phyloP scores from a whole-genome alignment of 1,140 invertebrate genomes.

The Acyrthosiphon pisum region DNA sequence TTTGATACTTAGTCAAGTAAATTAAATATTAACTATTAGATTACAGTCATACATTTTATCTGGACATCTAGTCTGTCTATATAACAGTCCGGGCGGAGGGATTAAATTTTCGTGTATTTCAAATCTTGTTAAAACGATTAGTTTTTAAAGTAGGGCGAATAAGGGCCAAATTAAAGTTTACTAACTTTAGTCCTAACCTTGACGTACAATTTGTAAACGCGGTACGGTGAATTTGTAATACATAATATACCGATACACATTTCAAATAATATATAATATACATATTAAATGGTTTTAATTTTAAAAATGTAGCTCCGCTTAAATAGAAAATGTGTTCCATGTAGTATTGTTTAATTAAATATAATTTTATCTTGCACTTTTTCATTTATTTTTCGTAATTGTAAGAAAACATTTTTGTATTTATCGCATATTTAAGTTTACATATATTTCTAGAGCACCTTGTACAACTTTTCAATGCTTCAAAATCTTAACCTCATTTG shows the following conservation, averaged over 20 bases:
- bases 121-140: background rate
- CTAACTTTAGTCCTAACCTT: too few species aligned
- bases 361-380: background rate
- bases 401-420: background rate
- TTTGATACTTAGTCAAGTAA: background rate
- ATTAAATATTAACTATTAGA: background rate
- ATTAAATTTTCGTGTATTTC: background rate
- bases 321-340: background rate
- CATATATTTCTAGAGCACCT: background rate
- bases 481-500: background rate
- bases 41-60: background rate
- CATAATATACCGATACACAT: background rate
- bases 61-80: background rate
- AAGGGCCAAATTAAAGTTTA: background rate
- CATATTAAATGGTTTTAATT: too few species aligned
- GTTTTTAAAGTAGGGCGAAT: background rate
- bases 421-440: background rate
- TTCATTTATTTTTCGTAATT: background rate
- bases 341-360: background rate
- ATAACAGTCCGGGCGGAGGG: too few species aligned
- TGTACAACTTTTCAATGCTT: background rate
- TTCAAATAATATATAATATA: too few species aligned
- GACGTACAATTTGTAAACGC: background rate
- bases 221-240: background rate
- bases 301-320: too few species aligned